Evolutionary conservation across 2,113 vertebrate species (phyloP).

Genomic region (Eretmochelys imbricata): DNA sequence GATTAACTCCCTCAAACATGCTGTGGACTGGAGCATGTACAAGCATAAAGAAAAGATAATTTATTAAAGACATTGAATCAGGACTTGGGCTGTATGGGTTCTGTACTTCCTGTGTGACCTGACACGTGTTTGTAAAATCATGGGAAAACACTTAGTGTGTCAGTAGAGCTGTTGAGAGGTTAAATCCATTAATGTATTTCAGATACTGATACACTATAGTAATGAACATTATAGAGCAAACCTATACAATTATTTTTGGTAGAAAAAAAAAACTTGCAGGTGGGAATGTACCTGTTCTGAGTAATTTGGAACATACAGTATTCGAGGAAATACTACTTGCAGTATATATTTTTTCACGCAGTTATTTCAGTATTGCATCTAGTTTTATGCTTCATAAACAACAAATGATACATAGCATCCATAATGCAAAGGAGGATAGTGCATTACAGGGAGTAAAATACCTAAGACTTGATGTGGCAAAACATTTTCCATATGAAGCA

Average conservation of each 20-base stretch:
- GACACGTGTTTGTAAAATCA: neutral
- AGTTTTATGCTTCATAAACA: neutral
- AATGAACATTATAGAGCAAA: neutral
- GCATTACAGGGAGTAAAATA: neutral
- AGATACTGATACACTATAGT: neutral
- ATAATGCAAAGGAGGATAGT: neutral
- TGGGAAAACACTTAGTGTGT: neutral
- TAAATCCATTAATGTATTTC: neutral
- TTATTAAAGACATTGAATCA: neutral
- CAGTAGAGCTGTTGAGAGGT: neutral
- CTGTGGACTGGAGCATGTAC: neutral
- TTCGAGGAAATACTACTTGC: no score
- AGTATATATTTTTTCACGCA: neutral
- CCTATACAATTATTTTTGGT: neutral
- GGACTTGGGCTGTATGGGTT: neutral
- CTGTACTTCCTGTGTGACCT: neutral
- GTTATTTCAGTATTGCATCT: neutral
- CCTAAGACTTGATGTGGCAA: neutral
- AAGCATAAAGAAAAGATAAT: neutral
- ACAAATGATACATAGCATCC: neutral
- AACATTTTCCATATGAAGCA: neutral
- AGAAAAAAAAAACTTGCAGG: neutral
- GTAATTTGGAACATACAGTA: neutral
- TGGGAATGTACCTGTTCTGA: neutral
- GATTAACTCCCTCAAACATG: neutral